Conservation (phyloP, 1,140 invertebrate species). For the Yoshiicerus persimilis region DNA sequence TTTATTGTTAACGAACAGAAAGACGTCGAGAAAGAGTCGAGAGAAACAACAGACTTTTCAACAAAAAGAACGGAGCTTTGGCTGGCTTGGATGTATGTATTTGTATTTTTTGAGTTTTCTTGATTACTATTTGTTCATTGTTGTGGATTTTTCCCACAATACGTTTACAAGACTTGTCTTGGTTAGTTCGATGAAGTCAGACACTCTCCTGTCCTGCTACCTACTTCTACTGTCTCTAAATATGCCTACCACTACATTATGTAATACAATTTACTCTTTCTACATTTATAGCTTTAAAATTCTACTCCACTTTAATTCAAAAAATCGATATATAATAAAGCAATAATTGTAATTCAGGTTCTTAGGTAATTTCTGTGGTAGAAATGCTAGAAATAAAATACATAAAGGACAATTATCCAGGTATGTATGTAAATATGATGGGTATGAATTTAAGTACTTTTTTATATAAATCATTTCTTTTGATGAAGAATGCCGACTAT, state of each 20-base stretch:
- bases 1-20: background rate
- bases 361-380: too few relatives aligned
- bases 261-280: too few relatives aligned
- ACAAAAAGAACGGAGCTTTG: background rate
- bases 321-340: too few relatives aligned
- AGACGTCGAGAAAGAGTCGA: background rate
- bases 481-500: background rate
- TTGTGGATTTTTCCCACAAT: background rate
- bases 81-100: background rate
- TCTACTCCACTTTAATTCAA: too few relatives aligned
- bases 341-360: too few relatives aligned
- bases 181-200: background rate
- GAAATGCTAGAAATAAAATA: too few relatives aligned
- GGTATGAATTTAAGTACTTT: background rate
- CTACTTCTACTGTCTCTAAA: too few relatives aligned
- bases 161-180: background rate
- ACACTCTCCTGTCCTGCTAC: background rate
- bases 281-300: too few relatives aligned
- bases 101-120: background rate
- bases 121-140: background rate
- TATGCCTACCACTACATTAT: too few relatives aligned
- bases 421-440: background rate
- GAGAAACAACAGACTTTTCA: background rate
- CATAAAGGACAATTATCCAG: background rate
- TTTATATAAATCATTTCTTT: background rate